These are phyloP conservation scores for Agrypnia vestita DNA, from an alignment of 1,140 invertebrate genomes.

Conservation along the genomic window DNA sequence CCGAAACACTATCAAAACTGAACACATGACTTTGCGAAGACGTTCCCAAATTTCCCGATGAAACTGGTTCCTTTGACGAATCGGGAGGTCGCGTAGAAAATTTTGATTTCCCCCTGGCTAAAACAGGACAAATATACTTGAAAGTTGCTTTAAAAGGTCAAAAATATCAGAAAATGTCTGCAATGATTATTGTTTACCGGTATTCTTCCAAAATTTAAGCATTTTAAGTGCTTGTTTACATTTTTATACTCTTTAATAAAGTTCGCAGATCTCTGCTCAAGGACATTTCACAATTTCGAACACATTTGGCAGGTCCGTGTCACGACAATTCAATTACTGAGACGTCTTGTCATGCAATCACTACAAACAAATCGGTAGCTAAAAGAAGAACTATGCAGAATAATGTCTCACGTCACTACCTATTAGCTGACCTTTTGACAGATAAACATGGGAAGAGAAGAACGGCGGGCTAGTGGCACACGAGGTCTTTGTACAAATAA, in stretches of 20 bases:
- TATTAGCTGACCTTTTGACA: slow-evolving; percentile 53
- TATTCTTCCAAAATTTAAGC: slow-evolving; percentile 60
- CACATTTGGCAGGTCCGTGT: background rate
- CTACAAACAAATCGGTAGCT: slow-evolving; percentile 30
- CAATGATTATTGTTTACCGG: slow-evolving; percentile 48
- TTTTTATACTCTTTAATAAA: slow-evolving; percentile 37
- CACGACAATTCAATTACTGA: slow-evolving; percentile 35
- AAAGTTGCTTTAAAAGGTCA: slow-evolving; percentile 17
- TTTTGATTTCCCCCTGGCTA: slow-evolving; percentile 58
- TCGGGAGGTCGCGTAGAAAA: slow-evolving; percentile 58
- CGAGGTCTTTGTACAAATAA: too few species aligned
- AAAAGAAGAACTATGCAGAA: slow-evolving; percentile 41
- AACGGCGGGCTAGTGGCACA: background rate
- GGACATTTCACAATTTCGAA: slow-evolving; percentile 4
- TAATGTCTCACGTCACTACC: slow-evolving; percentile 46
- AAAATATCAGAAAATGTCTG: background rate
- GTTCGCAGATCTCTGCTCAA: background rate
- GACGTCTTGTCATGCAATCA: background rate
- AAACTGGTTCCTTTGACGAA: slow-evolving; percentile 42
- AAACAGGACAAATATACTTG: slow-evolving; percentile 29
- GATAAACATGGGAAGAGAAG: slow-evolving; percentile 55
- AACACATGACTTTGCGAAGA: slow-evolving; percentile 17
- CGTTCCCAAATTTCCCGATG: slow-evolving; percentile 45
- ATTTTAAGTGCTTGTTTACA: slow-evolving; percentile 55
- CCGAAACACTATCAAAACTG: slow-evolving; percentile 40